phyloP scores from a whole-genome alignment of 2,888 invertebrate genomes.

The Zhuqinia jingwanae region DNA sequence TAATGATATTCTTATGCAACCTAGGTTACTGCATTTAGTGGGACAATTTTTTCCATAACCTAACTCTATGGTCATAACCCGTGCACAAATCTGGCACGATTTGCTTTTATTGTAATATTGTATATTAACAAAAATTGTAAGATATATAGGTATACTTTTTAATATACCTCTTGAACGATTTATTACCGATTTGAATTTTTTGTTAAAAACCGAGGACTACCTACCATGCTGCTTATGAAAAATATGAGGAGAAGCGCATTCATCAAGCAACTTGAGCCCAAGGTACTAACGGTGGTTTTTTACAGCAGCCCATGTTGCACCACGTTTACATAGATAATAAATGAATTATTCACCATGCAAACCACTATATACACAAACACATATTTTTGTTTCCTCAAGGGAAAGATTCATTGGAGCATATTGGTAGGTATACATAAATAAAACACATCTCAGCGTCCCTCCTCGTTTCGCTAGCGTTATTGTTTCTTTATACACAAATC shows the following conservation, averaged over 20 bases:
- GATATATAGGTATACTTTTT: not conserved
- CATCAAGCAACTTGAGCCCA: no score
- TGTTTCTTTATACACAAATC: slow-evolving; percentile 13
- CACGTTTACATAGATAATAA: no score
- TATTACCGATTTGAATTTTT: slow-evolving; percentile 53
- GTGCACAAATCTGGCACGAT: no score
- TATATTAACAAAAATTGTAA: no score
- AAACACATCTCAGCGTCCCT: not conserved
- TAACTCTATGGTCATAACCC: no score
- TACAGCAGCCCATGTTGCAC: not conserved
- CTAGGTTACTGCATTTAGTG: no score
- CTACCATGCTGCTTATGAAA: not conserved
- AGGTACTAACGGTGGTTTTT: not conserved
- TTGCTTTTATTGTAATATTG: no score
- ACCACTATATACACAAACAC: not conserved
- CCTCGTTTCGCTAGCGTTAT: no score
- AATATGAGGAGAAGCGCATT: no score
- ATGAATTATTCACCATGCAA: not conserved
- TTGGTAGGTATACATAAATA: no score
- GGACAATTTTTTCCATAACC: no score
- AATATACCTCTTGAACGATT: slow-evolving; percentile 23
- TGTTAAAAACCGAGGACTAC: slow-evolving; percentile 17
- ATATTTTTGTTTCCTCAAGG: not conserved
- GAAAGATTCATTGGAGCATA: slow-evolving; percentile 31
- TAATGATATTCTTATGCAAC: no score